Conservation (phyloP, 2,113 vertebrate genomes). For the Phylloscopus whistleri region DNA sequence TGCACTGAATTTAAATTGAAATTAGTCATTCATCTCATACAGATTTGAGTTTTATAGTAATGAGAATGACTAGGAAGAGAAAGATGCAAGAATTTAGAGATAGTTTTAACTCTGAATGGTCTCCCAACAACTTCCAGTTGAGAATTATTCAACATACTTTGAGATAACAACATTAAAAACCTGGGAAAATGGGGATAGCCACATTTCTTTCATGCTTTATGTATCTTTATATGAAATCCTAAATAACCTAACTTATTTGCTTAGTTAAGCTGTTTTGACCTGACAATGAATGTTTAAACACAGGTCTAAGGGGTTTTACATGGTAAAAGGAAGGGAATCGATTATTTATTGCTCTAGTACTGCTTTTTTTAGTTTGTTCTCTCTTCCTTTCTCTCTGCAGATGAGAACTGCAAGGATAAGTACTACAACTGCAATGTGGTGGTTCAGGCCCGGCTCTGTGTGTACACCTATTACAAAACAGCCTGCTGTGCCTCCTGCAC, state of each 20-base stretch:
- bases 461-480: constrained; percentile 92
- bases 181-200: not conserved
- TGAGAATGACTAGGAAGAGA: not conserved
- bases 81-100: not conserved
- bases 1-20: not conserved
- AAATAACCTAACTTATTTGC: not conserved
- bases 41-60: not conserved
- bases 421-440: constrained; percentile 98
- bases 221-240: not conserved
- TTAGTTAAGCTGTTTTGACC: not conserved
- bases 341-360: not conserved
- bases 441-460: constrained; percentile 93
- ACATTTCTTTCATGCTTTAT: not conserved
- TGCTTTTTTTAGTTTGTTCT: not conserved
- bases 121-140: not conserved
- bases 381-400: constrained; percentile 63
- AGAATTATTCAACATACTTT: not conserved
- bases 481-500: constrained; percentile 90
- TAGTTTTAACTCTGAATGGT: not conserved
- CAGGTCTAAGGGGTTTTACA: not conserved
- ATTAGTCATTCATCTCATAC: not conserved
- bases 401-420: constrained; percentile 91
- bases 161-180: not conserved
- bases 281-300: not conserved
- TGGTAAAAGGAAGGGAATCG: not conserved